Base-by-base conservation (phyloP, 2,113 vertebrate species). In the Carassius auratus region DNA sequence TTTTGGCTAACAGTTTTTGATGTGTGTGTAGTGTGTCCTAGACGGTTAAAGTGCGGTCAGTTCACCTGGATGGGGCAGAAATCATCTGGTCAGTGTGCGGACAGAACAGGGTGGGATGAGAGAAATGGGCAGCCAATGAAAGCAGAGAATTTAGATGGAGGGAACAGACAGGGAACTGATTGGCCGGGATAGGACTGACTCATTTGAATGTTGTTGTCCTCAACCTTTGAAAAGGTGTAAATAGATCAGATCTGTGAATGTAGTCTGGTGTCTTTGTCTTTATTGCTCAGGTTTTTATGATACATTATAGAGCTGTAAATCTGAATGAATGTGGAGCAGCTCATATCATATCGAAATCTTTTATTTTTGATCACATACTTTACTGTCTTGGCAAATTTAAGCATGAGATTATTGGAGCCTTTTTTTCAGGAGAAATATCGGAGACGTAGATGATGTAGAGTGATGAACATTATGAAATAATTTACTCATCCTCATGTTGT, bases 21-120 rank as follows among this genome's bases (percentile, higher is more conserved):
- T 36, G 75, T 55, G 68, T 30, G 68, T 69, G 33, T 42, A 42
- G 36, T 71, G 68, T 36, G 36, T 76, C 23, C 15, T 33, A 3
- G 14, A 30, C 23, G 15, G 61, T 69, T 81, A 6, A 30, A 69
- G 42, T 81, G 42, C 3, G 10, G 62, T 69, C 45, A 52, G 79
- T 81, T 81, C 62, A 81, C 45, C 80, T 81, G 45, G 26, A 55
- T 2, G 12, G 55, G 33, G 55, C 76, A 23, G 55, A 78, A 38
- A 30, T 77, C 26, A 0, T 30, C 50, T 55, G 78, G 57, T 81
- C 78, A 66, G 14, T 50, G 78, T 9, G 36, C 1, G 21, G 77
- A 26, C 61, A 66, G 78, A 80, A 12, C 36, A 42, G 12, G 77
- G 55, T n/a, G 3, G 57, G 1, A 23, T 23, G 30, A 62, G 3